Conservation (phyloP, 2,113 vertebrate species). For the Oenanthe oenanthe region DNA sequence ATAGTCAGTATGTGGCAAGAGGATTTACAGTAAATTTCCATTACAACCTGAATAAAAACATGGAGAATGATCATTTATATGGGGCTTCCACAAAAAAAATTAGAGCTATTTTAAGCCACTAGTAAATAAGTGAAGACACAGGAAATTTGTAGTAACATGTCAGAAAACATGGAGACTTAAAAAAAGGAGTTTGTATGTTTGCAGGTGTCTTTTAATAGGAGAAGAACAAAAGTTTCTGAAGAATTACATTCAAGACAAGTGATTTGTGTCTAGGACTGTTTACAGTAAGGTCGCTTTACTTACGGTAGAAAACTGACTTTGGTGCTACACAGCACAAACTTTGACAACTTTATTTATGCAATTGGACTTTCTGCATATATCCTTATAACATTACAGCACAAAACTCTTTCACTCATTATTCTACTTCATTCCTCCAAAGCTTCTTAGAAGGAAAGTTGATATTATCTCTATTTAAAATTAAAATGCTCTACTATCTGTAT, state of each 20-base stretch:
- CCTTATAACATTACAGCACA: background rate
- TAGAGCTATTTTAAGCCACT: background rate
- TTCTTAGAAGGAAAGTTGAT: background rate
- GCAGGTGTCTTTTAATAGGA: background rate
- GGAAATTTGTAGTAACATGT: background rate
- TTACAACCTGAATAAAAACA: background rate
- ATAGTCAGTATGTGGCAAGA: background rate
- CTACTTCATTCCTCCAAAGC: background rate
- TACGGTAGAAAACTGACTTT: background rate
- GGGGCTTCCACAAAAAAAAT: background rate
- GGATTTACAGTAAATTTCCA: background rate
- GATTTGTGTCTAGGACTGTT: background rate
- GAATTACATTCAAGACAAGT: background rate
- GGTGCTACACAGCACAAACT: background rate
- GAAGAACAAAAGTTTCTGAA: background rate
- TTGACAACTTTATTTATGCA: background rate
- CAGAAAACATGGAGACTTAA: background rate
- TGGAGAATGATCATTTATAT: background rate
- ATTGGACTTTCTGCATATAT: background rate
- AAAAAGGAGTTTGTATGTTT: background rate
- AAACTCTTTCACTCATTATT: background rate
- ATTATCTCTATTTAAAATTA: background rate
- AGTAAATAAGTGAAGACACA: background rate
- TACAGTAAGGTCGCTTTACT: rapidly evolving
- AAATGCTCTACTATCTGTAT: background rate